Percentiles rank a stretch among this genome's conserved stretches.
Conservation (phyloP, 2,113 vertebrate genomes). For the Hemiprocne comata region DNA sequence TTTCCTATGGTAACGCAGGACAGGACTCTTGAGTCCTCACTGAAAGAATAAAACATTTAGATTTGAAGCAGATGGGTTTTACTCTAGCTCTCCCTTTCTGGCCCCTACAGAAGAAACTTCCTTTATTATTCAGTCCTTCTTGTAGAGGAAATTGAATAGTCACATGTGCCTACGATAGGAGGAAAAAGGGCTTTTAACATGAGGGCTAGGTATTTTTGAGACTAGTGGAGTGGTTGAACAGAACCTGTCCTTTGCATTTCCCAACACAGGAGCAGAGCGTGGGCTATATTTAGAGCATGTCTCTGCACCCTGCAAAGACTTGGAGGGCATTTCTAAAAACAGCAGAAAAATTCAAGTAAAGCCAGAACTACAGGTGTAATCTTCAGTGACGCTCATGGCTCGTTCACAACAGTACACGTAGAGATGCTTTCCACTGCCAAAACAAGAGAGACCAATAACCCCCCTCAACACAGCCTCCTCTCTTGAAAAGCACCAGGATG, state of each 20-base stretch:
- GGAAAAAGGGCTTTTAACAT: not conserved
- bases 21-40: not conserved
- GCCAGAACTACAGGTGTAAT: not conserved
- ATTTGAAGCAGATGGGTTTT: not conserved
- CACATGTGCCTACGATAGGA: not conserved
- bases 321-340: not conserved
- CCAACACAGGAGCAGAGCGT: not conserved
- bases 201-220: not conserved
- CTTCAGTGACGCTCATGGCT: not conserved
- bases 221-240: not conserved
- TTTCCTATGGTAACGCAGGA: conserved; percentile 21
- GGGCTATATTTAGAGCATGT: not conserved
- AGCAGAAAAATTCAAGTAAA: not conserved
- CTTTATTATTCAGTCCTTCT: not conserved
- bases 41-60: not conserved
- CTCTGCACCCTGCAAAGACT: not conserved
- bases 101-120: not conserved
- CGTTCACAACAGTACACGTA: not conserved
- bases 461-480: not conserved
- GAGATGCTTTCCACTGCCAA: not conserved
- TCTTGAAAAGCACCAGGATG: not conserved
- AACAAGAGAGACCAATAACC: not conserved
- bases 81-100: not conserved
- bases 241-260: not conserved
- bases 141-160: not conserved